Percentiles rank a stretch among this genome's conserved stretches.
These are phyloP conservation scores for Gallinago solitaria DNA, from an alignment of 2,797 vertebrate species.

Conservation along the genomic window DNA sequence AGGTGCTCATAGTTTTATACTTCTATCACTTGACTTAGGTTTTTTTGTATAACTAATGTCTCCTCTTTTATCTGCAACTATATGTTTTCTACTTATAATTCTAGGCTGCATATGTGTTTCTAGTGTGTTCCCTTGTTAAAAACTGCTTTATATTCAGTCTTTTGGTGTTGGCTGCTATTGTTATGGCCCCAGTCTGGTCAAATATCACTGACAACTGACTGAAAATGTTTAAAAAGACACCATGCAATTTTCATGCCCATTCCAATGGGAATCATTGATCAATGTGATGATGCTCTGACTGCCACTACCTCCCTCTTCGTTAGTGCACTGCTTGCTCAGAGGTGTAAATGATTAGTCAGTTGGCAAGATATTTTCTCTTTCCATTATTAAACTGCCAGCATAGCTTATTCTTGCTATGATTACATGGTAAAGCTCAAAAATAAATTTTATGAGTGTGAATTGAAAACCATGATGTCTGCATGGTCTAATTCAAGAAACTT, in stretches of 20 bases:
- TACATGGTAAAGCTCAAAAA: background rate
- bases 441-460: background rate
- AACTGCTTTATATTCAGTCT: background rate
- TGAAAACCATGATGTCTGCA: background rate
- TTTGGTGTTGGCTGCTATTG: background rate
- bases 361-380: background rate
- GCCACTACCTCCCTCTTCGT: background rate
- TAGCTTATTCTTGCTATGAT: background rate
- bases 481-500: background rate
- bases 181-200: background rate
- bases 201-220: background rate
- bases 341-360: background rate
- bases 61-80: background rate
- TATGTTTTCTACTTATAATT: background rate
- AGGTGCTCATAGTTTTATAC: background rate
- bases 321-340: background rate
- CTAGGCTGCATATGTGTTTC: background rate
- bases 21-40: background rate
- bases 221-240: background rate
- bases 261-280: accelerated
- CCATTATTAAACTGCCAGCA: background rate
- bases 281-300: accelerated
- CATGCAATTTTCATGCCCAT: background rate
- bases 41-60: background rate
- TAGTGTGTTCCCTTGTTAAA: background rate